These are phyloP conservation scores for Megaceryle alcyon DNA, from an alignment of 2,797 vertebrate species.

Conservation along the genomic window DNA sequence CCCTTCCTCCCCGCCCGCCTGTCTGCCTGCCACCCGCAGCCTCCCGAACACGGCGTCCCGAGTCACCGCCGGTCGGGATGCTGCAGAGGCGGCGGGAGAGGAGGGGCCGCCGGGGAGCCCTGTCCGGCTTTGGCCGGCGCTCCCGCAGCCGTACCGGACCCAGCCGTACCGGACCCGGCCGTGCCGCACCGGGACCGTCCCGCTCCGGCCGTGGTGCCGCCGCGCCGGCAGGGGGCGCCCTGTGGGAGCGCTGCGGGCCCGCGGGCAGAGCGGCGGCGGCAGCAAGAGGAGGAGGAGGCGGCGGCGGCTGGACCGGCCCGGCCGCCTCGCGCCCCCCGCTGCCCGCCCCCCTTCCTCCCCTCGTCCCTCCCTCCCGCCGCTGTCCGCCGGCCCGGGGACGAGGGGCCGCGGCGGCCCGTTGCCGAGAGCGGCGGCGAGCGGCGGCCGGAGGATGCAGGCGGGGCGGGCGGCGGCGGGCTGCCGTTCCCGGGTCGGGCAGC, in stretches of 20 bases:
- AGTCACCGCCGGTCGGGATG: not conserved
- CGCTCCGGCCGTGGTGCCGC: not conserved
- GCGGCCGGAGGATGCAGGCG: slow-evolving; percentile 3
- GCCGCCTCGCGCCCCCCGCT: not conserved
- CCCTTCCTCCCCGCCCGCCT: too few relatives aligned
- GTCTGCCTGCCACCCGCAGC: too few relatives aligned
- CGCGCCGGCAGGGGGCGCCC: not conserved
- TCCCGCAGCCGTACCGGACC: not conserved
- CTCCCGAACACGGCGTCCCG: not conserved
- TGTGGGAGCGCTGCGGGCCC: not conserved
- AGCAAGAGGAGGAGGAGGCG: not conserved
- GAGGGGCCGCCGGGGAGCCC: not conserved
- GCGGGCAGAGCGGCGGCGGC: not conserved
- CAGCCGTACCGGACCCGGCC: not conserved
- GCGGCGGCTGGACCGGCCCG: too few relatives aligned
- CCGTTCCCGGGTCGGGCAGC: slow-evolving; percentile 10
- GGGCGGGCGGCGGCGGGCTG: slow-evolving; percentile 48
- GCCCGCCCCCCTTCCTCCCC: not conserved
- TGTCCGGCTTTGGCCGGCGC: not conserved
- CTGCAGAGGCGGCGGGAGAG: not conserved
- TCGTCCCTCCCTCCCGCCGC: not conserved
- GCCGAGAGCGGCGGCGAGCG: not conserved
- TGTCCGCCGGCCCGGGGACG: not conserved
- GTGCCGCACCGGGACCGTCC: not conserved
- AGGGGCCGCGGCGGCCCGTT: not conserved